Conservation (phyloP, 2,797 vertebrate genomes). For the Xenops minutus region DNA sequence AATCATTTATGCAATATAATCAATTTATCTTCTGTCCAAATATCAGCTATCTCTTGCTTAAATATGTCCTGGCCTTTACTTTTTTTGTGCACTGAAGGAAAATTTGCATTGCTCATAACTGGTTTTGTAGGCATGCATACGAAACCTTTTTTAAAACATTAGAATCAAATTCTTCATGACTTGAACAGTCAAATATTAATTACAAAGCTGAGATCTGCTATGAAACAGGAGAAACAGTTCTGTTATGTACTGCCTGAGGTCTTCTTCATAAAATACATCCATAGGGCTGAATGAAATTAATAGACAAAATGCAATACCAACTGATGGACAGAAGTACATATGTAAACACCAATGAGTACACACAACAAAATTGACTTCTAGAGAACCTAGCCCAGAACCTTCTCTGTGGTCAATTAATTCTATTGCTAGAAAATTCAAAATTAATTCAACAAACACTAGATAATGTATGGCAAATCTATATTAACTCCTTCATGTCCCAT, state of each 20-base stretch:
- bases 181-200: neutral
- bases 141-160: neutral
- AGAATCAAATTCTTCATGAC: neutral
- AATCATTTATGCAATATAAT: neutral
- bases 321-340: fast-evolving
- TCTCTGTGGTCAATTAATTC: neutral
- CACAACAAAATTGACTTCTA: neutral
- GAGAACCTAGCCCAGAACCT: neutral
- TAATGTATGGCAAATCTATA: neutral
- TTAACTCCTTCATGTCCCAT: neutral
- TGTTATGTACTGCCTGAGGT: neutral
- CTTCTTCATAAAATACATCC: neutral
- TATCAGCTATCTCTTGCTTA: neutral
- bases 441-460: neutral
- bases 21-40: neutral
- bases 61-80: neutral
- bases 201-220: neutral
- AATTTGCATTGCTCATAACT: neutral
- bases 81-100: neutral
- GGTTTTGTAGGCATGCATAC: neutral
- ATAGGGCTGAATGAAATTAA: neutral
- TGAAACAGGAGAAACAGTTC: neutral
- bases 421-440: neutral
- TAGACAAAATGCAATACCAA: neutral
- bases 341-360: neutral